A percentile compares a stretch with the other conserved stretches of the same genome.
Evolutionary conservation across 2,113 vertebrate species (phyloP).

Genomic region (Pantherophis guttatus): DNA sequence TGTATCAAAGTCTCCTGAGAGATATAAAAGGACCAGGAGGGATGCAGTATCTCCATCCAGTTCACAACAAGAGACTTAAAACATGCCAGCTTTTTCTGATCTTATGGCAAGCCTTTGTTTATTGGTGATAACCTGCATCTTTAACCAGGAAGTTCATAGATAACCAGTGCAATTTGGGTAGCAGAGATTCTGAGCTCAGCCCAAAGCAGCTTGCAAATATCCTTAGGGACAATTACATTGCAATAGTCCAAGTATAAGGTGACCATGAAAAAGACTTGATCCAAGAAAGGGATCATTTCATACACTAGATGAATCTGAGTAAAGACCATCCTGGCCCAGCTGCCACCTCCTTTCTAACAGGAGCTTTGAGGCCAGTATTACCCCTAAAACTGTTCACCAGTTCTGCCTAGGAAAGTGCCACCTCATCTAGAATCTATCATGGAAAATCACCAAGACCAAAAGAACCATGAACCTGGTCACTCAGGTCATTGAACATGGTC

Average conservation of each 20-base stretch:
- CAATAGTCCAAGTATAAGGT: not conserved
- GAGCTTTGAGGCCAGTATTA: not conserved
- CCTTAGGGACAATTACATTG: not conserved
- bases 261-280: not conserved
- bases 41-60: not conserved
- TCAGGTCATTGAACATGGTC: too few species aligned
- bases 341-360: not conserved
- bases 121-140: not conserved
- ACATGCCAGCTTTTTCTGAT: not conserved
- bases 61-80: not conserved
- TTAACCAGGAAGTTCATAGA: not conserved
- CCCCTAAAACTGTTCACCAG: not conserved
- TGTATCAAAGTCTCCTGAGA: not conserved
- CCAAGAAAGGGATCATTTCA: not conserved
- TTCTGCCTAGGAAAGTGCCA: not conserved
- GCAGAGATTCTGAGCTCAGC: not conserved
- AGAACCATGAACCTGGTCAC: not conserved
- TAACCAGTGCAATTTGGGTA: not conserved
- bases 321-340: not conserved
- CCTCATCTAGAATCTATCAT: not conserved
- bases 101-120: not conserved
- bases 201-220: not conserved
- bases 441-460: not conserved
- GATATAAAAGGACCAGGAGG: not conserved
- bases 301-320: not conserved